Base-by-base conservation (phyloP, 2,113 vertebrate species). In the Psilopogon haemacephalus region DNA sequence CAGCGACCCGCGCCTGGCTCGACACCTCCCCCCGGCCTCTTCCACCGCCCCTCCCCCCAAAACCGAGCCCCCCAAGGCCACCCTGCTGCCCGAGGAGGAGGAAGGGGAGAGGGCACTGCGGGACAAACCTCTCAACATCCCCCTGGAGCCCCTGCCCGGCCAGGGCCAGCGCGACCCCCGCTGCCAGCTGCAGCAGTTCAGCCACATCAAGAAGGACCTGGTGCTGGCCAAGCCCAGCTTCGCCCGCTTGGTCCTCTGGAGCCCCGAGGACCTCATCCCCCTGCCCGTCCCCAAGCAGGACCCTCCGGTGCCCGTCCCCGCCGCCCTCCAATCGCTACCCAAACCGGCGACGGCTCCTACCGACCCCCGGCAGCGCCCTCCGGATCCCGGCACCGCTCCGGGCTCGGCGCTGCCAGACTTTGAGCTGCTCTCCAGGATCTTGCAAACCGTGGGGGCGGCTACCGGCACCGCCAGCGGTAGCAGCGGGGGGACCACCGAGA, bases 141-240 rank as follows among this genome's bases (percentile, higher is more conserved):
- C 99, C 5, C 80, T 99, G 40, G 99, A 99, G 3, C 96, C 98
- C 0, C 96, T 98, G 13, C 98, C 98, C 1, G 98, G 98, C 0
- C 98, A 98, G 85, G 93, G 97, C 1, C 97, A 98, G 24, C 96
- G 98, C 62, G 99, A 99, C 81, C 99, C 99, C 0, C 97, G 98
- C 3, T 97, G 97, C 0, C 99, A 99, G 93, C 98, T 99, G 48
- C 98, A 99, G 90, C 98, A 99, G 92, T 99, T 99, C 95, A 99
- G 99, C 93, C 99, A 99, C 97, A 99, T 99, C 86, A 99, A 99
- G 95, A 99, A 99, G 86, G 99, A 99, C 7, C 92, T 99, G 3
- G 40, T 98, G 21, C 97, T 99, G 7, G 9, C 23, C 90, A 98
- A 97, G 88, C 99, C 99, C 2, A 96, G 93, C 55, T 99, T 99